phyloP scores from a whole-genome alignment of 1,140 invertebrate species.

The Solen grandis region DNA sequence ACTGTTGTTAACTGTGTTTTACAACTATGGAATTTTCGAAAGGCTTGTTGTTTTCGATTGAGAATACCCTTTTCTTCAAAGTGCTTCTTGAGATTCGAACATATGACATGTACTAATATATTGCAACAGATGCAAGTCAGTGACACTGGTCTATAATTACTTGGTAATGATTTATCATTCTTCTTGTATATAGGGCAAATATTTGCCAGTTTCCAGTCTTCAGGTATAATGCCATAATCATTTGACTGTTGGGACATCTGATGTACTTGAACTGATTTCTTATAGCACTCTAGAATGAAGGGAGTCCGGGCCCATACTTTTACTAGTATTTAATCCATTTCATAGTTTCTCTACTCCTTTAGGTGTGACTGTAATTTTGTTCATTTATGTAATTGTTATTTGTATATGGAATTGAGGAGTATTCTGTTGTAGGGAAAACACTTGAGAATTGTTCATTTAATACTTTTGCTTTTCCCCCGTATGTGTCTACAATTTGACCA shows the following conservation, averaged over 20 bases:
- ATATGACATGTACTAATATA: slow-evolving; percentile 31
- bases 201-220: slow-evolving; percentile 41
- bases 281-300: slow-evolving; percentile 20
- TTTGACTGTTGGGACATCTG: slow-evolving; percentile 40
- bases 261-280: background rate
- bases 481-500: slow-evolving; percentile 12
- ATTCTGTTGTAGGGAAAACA: slow-evolving; percentile 13
- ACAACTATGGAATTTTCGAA: too few species aligned
- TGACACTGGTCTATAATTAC: slow-evolving; percentile 48
- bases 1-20: too few species aligned
- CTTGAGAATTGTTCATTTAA: slow-evolving; percentile 38
- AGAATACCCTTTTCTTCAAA: slow-evolving; percentile 16
- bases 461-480: slow-evolving; percentile 21
- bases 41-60: background rate
- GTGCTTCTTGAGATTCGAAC: background rate
- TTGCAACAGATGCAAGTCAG: slow-evolving; percentile 36
- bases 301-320: slow-evolving; percentile 22
- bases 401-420: too few species aligned
- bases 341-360: slow-evolving; percentile 17
- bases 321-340: slow-evolving; percentile 19
- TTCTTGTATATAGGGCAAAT: slow-evolving; percentile 48
- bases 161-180: background rate
- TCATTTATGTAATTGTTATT: too few species aligned
- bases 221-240: slow-evolving; percentile 13
- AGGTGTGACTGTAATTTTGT: slow-evolving; percentile 2